Evolutionary conservation across 2,113 vertebrate genomes (phyloP), one percentile per base, ranked within the genome.

Genomic region (Perognathus longimembris): DNA sequence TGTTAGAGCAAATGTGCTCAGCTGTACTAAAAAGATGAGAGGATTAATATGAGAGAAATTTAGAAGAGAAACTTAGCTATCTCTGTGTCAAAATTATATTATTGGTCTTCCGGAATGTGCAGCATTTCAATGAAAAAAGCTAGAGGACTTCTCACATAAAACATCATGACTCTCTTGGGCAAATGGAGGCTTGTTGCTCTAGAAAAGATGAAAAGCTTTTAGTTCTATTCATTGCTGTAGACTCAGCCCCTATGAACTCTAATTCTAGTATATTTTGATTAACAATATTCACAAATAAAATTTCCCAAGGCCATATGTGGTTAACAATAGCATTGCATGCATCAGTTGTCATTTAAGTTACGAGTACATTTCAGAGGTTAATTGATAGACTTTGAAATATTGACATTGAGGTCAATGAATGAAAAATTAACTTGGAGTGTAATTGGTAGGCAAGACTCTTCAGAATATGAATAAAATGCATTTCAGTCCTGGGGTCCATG

Each of bases 381-480:
- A 61, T n/a, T 24, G 6, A 66, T 74, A 6, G 26, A 28, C 34
- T 77, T 75, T 45, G 75, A 36, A 82, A 28, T 73, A 67, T 61
- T 2, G 20, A 85, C 66, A 42, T 34, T 50, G 26, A 82, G 76
- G 63, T 64, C 74, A 67, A 75, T 85, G 80, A 79, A 85, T 90
- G 69, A 84, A 95, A 88, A 54, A 85, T 97, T 97, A 96, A 88
- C 80, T 66, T 83, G 93, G 95, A 86, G 57, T 95, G 92, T 92
- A 59, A 71, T 70, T 95, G 80, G n/a, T 38, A 24, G 81, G 85
- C 71, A 61, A 92, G 69, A 93, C 81, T 95, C 90, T 87, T 94
- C 71, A 91, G 91, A 94, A 87, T 89, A 76, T 24, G 38, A 96
- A 92, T 93, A 95, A 85, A 83, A 18, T 7, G 77, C 30, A 75